A percentile compares a stretch with the other conserved stretches of the same genome.
Conservation (phyloP, 2,888 invertebrate genomes). For the Leucophora obtusa region DNA sequence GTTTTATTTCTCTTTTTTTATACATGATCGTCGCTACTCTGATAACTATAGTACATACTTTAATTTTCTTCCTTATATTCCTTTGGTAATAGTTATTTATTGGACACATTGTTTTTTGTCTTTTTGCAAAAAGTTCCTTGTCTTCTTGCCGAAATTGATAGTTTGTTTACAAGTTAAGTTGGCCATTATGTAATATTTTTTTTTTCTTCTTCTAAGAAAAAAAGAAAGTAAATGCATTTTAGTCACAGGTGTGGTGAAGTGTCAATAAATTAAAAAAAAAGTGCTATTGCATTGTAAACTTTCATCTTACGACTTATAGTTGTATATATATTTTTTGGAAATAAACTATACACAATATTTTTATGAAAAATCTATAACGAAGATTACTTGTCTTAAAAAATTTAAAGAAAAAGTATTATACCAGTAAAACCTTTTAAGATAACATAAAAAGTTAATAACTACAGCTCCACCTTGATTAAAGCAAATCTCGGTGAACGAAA, state of each 20-base stretch:
- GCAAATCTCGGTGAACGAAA: too few species aligned
- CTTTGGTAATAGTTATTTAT: too few species aligned
- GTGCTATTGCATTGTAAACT: conserved; percentile 39
- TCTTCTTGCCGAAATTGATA: conserved; percentile 11
- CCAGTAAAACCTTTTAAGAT: too few species aligned
- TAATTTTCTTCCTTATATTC: too few species aligned
- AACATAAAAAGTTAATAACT: too few species aligned
- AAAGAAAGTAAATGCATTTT: neutral
- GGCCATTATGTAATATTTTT: conserved; percentile 23
- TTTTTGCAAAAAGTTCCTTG: neutral
- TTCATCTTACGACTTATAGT: conserved; percentile 4
- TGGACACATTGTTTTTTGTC: neutral
- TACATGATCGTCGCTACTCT: too few species aligned
- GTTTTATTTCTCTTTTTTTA: too few species aligned
- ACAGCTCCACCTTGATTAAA: too few species aligned
- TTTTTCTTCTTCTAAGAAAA: neutral
- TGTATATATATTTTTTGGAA: neutral
- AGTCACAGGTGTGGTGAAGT: conserved; percentile 49
- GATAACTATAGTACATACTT: too few species aligned
- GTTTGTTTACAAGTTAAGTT: conserved; percentile 26
- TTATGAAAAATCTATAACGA: neutral
- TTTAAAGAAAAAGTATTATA: too few species aligned
- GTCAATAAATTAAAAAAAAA: conserved; percentile 44
- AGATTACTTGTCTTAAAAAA: neutral
- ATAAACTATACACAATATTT: neutral